Evolutionary conservation across 37 sponge, comb jelly and placozoan species (phyloP), one percentile per base, ranked within the genome.

Genomic region (Haliclona indistincta): DNA sequence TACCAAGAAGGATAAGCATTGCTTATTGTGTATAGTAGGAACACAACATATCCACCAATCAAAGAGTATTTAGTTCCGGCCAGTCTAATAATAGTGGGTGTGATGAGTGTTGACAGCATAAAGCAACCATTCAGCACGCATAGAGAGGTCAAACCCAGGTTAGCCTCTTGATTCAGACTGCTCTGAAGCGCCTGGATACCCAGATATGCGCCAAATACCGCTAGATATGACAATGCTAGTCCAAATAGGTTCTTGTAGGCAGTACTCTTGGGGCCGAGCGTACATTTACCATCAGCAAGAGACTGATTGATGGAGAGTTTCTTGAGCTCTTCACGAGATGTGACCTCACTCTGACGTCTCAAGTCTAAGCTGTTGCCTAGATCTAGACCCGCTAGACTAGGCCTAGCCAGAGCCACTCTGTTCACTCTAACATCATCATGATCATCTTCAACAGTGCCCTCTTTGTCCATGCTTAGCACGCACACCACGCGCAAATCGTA

Each of bases 1-100:
- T 73, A 85, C 79, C 67, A 71, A 23, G 39, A 29, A 0, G 86
- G 86, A 47, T 85, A 79, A 72, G 33, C 78, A 28, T 85, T 80
- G 45, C 55, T 17, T 1, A 32, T 54, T 22, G 58, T 43, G 56
- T 67, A 85, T 7, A 56, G 35, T 4, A 45, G 47, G 22, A 28
- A 34, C 22, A 34, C 36, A 13, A 55, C 28, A 47, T 32, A 74
- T 4, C 72, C 54, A 4, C 34, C 30, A 29, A 70, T 49, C 11
- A 70, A n/a, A 25, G 71, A 41, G 34, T 49, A 70, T 25, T 47
- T 70, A n/a, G 71, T 49, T n/a, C 71, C 71, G 3, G 43, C 17
- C 13, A 41, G 25, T 25, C 43, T 70, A 10, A 70, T 49, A 0
- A 49, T 32, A 28, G 23, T 34, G 22, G 55, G 23, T 8, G 64